phyloP scores from a whole-genome alignment of 1,140 invertebrate genomes.

The Propsilocerus akamusi region DNA sequence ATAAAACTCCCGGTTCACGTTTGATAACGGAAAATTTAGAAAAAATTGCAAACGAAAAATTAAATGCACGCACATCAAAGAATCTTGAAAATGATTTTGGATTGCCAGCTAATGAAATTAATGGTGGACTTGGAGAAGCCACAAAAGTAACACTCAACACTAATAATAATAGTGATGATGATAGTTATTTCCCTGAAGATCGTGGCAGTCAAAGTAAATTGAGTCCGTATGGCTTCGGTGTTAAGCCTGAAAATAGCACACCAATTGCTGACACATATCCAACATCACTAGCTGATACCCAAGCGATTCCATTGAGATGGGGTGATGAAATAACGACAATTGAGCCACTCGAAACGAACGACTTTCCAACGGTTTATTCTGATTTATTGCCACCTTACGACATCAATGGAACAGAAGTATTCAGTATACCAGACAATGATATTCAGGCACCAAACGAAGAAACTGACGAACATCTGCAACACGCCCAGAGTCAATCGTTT shows the following conservation, averaged over 20 bases:
- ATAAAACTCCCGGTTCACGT: slow-evolving; percentile 14
- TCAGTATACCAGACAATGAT: slow-evolving; percentile 8
- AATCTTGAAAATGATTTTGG: neutral
- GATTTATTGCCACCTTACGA: slow-evolving; percentile 11
- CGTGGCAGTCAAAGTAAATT: slow-evolving; percentile 12
- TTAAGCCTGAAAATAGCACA: slow-evolving; percentile 16
- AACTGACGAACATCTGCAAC: slow-evolving; percentile 16
- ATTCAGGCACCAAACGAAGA: slow-evolving; percentile 16
- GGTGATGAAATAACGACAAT: slow-evolving; percentile 14
- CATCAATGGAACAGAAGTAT: neutral
- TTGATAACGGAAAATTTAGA: slow-evolving; percentile 9
- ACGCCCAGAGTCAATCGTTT: slow-evolving; percentile 22
- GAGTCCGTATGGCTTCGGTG: slow-evolving; percentile 20
- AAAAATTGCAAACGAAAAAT: slow-evolving; percentile 11
- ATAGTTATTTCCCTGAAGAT: slow-evolving; percentile 25
- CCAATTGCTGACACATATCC: slow-evolving; percentile 21
- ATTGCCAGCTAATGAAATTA: slow-evolving; percentile 24
- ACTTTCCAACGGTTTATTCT: slow-evolving; percentile 8
- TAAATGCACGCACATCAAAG: neutral
- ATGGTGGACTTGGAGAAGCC: slow-evolving; percentile 19
- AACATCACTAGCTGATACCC: slow-evolving; percentile 10
- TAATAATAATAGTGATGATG: slow-evolving; percentile 10
- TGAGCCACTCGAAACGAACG: slow-evolving; percentile 14
- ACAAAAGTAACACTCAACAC: slow-evolving; percentile 11
- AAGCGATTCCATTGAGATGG: slow-evolving; percentile 12